Percentiles rank a stretch among this genome's conserved stretches.
These are phyloP conservation scores for Progne subis DNA, from an alignment of 2,113 vertebrate genomes.

Conservation along the genomic window DNA sequence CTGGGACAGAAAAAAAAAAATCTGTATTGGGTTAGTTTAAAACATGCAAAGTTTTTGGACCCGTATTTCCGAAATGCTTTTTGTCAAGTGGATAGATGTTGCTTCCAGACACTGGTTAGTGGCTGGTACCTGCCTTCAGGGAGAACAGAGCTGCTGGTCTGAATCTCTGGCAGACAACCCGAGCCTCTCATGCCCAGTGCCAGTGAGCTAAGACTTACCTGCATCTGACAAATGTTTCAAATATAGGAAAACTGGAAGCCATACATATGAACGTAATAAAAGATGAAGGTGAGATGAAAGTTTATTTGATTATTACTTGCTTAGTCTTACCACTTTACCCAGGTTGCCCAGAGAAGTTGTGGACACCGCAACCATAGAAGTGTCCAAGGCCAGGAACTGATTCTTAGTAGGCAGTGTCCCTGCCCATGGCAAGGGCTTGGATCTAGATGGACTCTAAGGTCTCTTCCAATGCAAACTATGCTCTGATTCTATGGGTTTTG, in stretches of 20 bases:
- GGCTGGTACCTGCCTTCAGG: background rate
- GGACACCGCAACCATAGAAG: background rate
- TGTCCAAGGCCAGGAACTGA: background rate
- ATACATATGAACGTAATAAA: background rate
- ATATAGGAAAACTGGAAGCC: background rate
- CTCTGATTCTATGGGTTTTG: background rate
- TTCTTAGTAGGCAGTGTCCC: background rate
- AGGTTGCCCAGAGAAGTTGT: background rate
- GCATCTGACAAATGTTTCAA: background rate
- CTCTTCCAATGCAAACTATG: background rate
- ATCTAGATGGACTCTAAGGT: background rate
- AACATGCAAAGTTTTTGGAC: background rate
- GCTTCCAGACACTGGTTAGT: background rate
- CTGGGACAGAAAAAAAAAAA: background rate
- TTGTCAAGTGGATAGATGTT: background rate
- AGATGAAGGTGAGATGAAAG: background rate
- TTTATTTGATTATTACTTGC: background rate
- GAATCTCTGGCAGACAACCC: background rate
- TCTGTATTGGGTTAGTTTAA: background rate
- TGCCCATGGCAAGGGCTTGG: fast-evolving
- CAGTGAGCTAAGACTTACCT: background rate
- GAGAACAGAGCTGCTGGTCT: background rate
- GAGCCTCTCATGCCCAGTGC: background rate
- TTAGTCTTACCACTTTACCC: background rate
- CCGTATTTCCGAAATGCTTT: background rate